Evolutionary conservation across 2,888 invertebrate species (phyloP), one percentile per base, ranked within the genome.

Genomic region (Torymus tubicola): DNA sequence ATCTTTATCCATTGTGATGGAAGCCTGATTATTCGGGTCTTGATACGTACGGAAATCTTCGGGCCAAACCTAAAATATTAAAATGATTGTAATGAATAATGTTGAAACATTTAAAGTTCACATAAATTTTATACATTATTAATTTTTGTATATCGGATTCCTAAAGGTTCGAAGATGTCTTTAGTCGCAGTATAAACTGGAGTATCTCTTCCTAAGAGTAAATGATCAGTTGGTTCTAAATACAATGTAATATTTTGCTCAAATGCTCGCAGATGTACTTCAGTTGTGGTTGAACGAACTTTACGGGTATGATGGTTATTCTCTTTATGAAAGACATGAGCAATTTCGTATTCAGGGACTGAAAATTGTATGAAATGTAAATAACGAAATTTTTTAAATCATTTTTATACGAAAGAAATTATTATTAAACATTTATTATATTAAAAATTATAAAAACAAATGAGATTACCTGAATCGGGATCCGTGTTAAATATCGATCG

Each of bases 321-420:
- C 24, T 31, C 13, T 31, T 74, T 24, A 24, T 65, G 65, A 57
- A 74, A 57, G 2, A 74, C 61, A 13, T 78, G 80, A 18, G 83
- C 83, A 21, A 83, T 72, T 79, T 84, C 72, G 61, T 83, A 84
- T 18, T 81, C 72, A 24, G 84, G 83, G 61, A 83, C 84, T 83
- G 57, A 55, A 58, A 60, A 53, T 42, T 42, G 42, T 42, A 42
- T 42, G 8, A 42, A 42, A 8, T 8, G 42, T 8, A 24, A 61
- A 70, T 52, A 52, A 65, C 24, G 24, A 55, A n/a, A 2, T 55
- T 55, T 13, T 55, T 55, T 55, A 4, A 14, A n/a, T 55, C 13
- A n/a, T 2, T 55, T 55, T 53, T 64, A 24, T 31, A n/a, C 3
- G 14, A 31, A 31, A 31, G 14, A 63, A 42, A 31, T 55, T n/a